Percentiles rank a stretch among this genome's conserved stretches.
These are phyloP conservation scores for Hedya salicella DNA, from an alignment of 2,888 invertebrate species.

Conservation along the genomic window DNA sequence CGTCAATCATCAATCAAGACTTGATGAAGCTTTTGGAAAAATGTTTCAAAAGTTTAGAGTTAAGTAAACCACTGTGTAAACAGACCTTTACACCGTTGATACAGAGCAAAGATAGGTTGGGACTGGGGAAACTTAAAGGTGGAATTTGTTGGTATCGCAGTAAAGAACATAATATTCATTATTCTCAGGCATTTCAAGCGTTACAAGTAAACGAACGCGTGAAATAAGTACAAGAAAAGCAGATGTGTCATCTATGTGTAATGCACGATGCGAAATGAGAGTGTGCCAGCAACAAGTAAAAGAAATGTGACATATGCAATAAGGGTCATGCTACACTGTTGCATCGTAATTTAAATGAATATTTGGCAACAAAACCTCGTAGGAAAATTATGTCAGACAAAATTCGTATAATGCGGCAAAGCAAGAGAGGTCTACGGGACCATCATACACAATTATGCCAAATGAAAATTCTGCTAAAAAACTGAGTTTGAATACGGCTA, in stretches of 20 bases:
- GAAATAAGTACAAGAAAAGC: constrained; percentile 9
- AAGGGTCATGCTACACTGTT: too few relatives aligned
- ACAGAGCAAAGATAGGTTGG: not conserved
- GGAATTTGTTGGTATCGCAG: constrained; percentile 16
- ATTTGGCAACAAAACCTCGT: too few relatives aligned
- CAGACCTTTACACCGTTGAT: not conserved
- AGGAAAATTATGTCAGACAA: too few relatives aligned
- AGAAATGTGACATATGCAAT: too few relatives aligned
- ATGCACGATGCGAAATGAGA: not conserved
- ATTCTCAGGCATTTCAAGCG: constrained; percentile 13
- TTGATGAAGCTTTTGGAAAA: constrained; percentile 15
- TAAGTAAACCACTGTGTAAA: constrained; percentile 1
- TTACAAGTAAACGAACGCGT: constrained; percentile 3
- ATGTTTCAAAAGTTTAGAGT: constrained; percentile 13
- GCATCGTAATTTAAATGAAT: too few relatives aligned
- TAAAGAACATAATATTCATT: constrained; percentile 22
- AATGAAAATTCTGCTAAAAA: too few relatives aligned
- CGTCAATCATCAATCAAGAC: not conserved
- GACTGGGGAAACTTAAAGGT: too few relatives aligned
- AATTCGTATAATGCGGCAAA: too few relatives aligned
- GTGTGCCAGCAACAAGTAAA: not conserved
- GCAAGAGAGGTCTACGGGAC: too few relatives aligned
- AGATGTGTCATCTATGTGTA: not conserved
- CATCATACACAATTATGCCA: too few relatives aligned
- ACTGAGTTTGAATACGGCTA: not conserved